Base-by-base conservation (phyloP, 2,797 vertebrate genomes). In the Sebastes ruberrimus region DNA sequence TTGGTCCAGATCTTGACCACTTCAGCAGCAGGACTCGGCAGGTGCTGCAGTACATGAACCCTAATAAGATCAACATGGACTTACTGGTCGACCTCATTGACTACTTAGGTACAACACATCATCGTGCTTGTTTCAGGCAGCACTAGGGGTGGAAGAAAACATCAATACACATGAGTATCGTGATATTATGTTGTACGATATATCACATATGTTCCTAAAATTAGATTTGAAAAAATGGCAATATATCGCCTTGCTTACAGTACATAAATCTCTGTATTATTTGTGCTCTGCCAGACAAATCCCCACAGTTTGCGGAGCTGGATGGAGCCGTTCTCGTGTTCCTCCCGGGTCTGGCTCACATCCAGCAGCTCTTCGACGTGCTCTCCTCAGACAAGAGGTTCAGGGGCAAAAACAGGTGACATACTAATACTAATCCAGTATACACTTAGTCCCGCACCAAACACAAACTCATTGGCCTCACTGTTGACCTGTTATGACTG, bases 21-120 rank as follows among this genome's bases (percentile, higher is more conserved):
- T 99, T 96, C 55, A 99, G 97, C 90, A 96, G 30, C 82, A 96
- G 96, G 61, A 99, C 99, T 0, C 95, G 95, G 10, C 97, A 98
- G 46, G 97, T 97, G 71, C 83, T 99, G 83, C 95, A 97, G 65
- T 97, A 96, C 82, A 99, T 98, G 98, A 99, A 98, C 92, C 98
- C 98, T 10, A 96, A 97, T 86, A 99, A 98, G 94, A 97, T 99
- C 93, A 99, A 99, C 89, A 95, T 98, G 93, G 98, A 99, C 81
- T 96, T 99, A 81, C 94, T 97, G 81, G 89, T 99, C 68, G 97
- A 99, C 68, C 94, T 99, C 76, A 93, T 99, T 27, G 89, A 91
- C 11, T 98, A 97, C 85, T 90, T 99, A 83, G 97, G 99, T 99
- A 96, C 35, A 72, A 10, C 35, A 30, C 42, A 28, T 35, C 3